Evolutionary conservation across 2,113 vertebrate genomes (phyloP).

Genomic region (Tringa solitaria): DNA sequence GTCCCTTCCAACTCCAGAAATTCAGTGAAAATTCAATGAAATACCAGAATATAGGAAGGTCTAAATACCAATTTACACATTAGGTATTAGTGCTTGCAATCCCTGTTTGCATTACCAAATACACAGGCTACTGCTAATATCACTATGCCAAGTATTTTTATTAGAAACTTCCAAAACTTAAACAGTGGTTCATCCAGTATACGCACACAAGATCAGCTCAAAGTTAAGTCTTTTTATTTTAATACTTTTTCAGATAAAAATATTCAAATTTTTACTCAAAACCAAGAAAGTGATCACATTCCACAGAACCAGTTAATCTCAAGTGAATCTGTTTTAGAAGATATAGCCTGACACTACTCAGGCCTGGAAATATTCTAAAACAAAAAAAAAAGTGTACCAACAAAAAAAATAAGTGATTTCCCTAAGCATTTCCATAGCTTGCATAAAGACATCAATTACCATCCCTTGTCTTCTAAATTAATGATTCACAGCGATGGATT

Average conservation of each 20-base stretch:
- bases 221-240: background rate
- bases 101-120: background rate
- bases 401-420: slow-evolving; percentile 29
- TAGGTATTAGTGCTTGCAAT: background rate
- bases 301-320: background rate
- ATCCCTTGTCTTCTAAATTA: slow-evolving; percentile 57
- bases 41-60: background rate
- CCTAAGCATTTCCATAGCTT: slow-evolving; percentile 49
- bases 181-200: background rate
- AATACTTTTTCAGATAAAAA: background rate
- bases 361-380: background rate
- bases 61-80: background rate
- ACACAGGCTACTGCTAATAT: background rate
- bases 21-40: too few species aligned
- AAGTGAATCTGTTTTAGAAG: background rate
- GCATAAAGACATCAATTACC: slow-evolving; percentile 66
- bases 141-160: background rate
- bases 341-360: background rate
- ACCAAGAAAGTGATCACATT: background rate
- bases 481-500: slow-evolving; percentile 65
- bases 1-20: background rate
- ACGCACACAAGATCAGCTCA: background rate
- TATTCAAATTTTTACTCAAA: background rate
- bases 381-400: background rate
- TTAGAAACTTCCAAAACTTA: background rate